Base-by-base conservation (phyloP, 1,140 invertebrate species). In the Meloidogyne floridensis region DNA sequence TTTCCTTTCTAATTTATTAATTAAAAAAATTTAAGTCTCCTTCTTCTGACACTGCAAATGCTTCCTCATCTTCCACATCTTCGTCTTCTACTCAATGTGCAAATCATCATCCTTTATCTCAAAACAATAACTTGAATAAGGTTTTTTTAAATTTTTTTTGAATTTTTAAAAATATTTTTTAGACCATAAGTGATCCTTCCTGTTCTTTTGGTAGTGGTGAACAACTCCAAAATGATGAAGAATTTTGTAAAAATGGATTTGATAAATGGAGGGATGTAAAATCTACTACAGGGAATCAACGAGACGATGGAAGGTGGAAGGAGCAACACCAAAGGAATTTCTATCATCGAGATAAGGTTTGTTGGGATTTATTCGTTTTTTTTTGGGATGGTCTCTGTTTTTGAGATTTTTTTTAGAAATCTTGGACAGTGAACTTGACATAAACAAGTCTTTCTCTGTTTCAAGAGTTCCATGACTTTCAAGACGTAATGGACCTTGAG, bases 161-260 rank as follows among this genome's bases (percentile, higher is more conserved):
- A 47, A n/a, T 65, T n/a, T 65, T 65, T 65, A 65, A n/a, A 32
- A 32, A 32, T 32, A n/a, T 65, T 65, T n/a, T n/a, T n/a, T 13
- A 65, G 59, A 65, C 15, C 3, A n/a, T n/a, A 1, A 8, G 7
- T 4, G 4, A 11, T 65, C 59, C 59, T 65, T 65, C 59, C 5
- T n/a, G 15, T 65, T 65, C 59, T 8, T 65, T n/a, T 59, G 13
- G 13, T 59, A 47, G 47, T 47, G 47, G 32, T 32, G 32, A 32
- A 2, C 32, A 15, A 59, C 11, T 13, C 15, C 13, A 32, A 32
- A 32, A n/a, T 65, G 59, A 65, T 8, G 59, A 65, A 6, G 59
- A 65, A 65, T 65, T 65, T 65, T 65, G 59, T 65, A 15, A 65
- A 65, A 65, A 65, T 65, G 59, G 59, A n/a, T 65, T 65, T 65